Evolutionary conservation across 1,140 invertebrate species (phyloP).

Genomic region (Drosophila lini): DNA sequence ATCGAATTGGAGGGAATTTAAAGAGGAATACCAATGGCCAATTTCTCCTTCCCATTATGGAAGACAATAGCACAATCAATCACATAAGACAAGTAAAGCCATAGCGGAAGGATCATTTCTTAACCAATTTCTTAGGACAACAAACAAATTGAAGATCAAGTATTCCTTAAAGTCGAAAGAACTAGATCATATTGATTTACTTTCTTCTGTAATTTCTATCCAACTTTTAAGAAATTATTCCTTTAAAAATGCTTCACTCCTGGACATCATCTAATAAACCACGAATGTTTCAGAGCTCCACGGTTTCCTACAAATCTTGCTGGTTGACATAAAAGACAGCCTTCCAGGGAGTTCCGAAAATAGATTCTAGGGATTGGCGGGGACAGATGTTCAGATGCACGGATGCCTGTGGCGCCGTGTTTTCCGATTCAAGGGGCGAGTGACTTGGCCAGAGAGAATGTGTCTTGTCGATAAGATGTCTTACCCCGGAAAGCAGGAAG

Average conservation of each 20-base stretch:
- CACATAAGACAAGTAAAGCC: not conserved
- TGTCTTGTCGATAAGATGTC: constrained; percentile 30
- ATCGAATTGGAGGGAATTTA: not conserved
- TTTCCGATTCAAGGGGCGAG: constrained; percentile 1
- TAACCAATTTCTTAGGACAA: not conserved
- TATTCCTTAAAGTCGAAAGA: too few relatives aligned
- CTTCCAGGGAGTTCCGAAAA: constrained; percentile 43
- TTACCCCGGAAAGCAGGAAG: constrained; percentile 84
- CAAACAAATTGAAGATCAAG: not conserved
- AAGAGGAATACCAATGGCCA: not conserved
- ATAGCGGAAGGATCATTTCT: not conserved
- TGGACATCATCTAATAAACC: too few relatives aligned
- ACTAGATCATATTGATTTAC: too few relatives aligned
- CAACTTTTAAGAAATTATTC: too few relatives aligned
- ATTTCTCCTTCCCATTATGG: not conserved
- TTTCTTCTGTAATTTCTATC: too few relatives aligned
- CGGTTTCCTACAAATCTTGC: constrained; percentile 5
- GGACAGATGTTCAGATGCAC: constrained; percentile 49
- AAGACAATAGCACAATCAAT: constrained; percentile 16
- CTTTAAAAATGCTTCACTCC: not conserved
- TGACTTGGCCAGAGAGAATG: not conserved
- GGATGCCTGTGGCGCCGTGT: constrained; percentile 25
- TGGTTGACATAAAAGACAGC: constrained; percentile 24
- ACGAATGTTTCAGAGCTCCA: not conserved
- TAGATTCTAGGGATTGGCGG: constrained; percentile 44